Evolutionary conservation across 2,888 invertebrate species (phyloP), one percentile per base, ranked within the genome.

Genomic region (Ichneumoninae sp.): DNA sequence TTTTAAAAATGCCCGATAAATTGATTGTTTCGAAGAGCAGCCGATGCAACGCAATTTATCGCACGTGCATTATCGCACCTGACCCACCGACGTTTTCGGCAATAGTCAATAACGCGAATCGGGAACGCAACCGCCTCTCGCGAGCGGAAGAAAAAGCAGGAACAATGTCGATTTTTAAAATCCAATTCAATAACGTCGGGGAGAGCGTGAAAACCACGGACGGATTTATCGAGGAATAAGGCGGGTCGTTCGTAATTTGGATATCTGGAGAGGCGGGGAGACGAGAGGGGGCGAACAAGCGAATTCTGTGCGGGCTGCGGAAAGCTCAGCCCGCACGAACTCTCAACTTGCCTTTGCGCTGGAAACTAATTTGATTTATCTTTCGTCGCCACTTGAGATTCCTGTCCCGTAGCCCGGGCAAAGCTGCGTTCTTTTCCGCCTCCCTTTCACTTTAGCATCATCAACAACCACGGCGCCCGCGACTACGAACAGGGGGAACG

Each of bases 291-390:
- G n/a, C 36, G 16, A 70, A 54, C 22, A 65, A 66, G 16, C 33
- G 79, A 76, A 47, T 33, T 65, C 76, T 84, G 78, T 77, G 79
- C 74, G 81, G 82, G 78, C 68, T 22, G 19, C 26, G 22, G 69
- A 44, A 69, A 70, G 16, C 50, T 70, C 63, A 70, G 63, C 30
- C 40, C 16, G 52, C 70, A 22, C 44, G 22, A 92, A 92, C 88
- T 92, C 91, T 90, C 86, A 88, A 89, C 89, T 89, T 83, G 44
- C 70, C 71, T 71, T 52, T 78, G 77, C 66, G 19, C 68, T 77
- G 70, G 77, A 63, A 84, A 79, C 70, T 91, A 92, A 92, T 93
- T 92, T 92, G 91, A 93, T 93, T 92, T 92, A 91, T 92, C 90
- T 88, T 83, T 87, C 87, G 82, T 83, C 85, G 83, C 88, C 88